Base-by-base conservation (phyloP, 2,113 vertebrate genomes). In the Marcusenius ussheri region DNA sequence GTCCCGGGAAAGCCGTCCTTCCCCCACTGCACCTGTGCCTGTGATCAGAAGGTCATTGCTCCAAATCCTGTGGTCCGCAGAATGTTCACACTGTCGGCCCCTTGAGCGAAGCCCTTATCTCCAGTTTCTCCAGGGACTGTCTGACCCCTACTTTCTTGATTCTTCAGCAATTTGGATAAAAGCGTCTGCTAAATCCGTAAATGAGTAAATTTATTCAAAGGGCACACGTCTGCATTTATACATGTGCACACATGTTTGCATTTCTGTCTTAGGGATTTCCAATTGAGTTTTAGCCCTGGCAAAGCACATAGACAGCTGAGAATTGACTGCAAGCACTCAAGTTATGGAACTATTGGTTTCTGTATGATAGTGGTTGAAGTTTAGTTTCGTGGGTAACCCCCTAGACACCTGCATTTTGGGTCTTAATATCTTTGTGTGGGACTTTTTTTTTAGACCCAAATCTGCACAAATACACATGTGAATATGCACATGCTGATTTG, bases 1-100 rank as follows among this genome's bases (percentile, higher is more conserved):
- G 98, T 95, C 39, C 1, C 0, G 2, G 21, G 21, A 27, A 53
- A 5, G 4, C 19, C 10, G 7, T 46, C 56, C 42, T 77, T 8
- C 24, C 17, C 87, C 39, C 80, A 21, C n/a, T 31, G 62, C 10
- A 11, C 10, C 62, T 70, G 11, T 4, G 62, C 10, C 62, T 70
- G 62, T 27, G n/a, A 70, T 70, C 62, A 27, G 8, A 10, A 66
- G 8, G 58, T 62, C 24, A 62, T 62, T 62, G 58, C 21, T 62
- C n/a, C 58, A 62, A 62, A 9, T 62, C 56, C 56, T 7, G 24
- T 62, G 24, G 24, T 27, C 58, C 27, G n/a, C 58, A 66, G 58
- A 27, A n/a, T 66, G 58, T n/a, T 66, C 24, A 66, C n/a, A 27
- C 24, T 3, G 8, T 66, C 3, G n/a, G n/a, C 3, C 24, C 8